phyloP scores from a whole-genome alignment of 2,888 invertebrate genomes.

The Caenorhabditis sinica region DNA sequence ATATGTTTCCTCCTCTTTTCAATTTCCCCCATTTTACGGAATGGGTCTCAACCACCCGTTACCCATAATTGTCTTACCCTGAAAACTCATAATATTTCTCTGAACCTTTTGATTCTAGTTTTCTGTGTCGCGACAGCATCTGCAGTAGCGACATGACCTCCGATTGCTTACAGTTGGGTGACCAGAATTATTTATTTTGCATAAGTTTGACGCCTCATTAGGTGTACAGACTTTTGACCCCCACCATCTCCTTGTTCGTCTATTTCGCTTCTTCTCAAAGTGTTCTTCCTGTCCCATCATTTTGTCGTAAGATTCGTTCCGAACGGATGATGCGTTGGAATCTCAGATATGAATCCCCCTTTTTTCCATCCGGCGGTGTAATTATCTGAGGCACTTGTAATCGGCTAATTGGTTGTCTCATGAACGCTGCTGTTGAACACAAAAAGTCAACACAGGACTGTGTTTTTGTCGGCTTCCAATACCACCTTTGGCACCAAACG shows the following conservation, averaged over 20 bases:
- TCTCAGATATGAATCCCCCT: constrained; percentile 28
- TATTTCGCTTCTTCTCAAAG: background rate
- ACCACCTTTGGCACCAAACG: constrained; percentile 48
- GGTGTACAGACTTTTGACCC: constrained; percentile 34
- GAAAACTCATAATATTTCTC: constrained; percentile 19
- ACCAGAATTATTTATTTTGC: constrained; percentile 51
- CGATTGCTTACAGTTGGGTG: constrained; percentile 48
- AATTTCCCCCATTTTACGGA: constrained; percentile 1
- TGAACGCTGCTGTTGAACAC: constrained; percentile 16
- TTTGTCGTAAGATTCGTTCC: constrained; percentile 31
- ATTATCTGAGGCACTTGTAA: constrained; percentile 62
- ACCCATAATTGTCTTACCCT: background rate
- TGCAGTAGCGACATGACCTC: constrained; percentile 22
- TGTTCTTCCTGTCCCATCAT: background rate
- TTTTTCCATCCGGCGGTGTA: constrained; percentile 32
- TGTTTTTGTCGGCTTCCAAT: constrained; percentile 57
- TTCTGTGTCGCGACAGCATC: background rate
- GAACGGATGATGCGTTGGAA: constrained; percentile 39
- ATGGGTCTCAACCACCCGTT: constrained; percentile 22
- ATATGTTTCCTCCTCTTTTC: background rate
- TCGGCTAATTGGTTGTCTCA: constrained; percentile 58
- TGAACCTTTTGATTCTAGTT: constrained; percentile 13
- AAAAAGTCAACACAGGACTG: constrained; percentile 11
- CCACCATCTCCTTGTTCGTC: background rate
- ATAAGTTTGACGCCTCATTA: constrained; percentile 59